Percentiles rank a stretch among this genome's conserved stretches.
Conservation (phyloP, 2,888 invertebrate species). For the Brenthis ino region DNA sequence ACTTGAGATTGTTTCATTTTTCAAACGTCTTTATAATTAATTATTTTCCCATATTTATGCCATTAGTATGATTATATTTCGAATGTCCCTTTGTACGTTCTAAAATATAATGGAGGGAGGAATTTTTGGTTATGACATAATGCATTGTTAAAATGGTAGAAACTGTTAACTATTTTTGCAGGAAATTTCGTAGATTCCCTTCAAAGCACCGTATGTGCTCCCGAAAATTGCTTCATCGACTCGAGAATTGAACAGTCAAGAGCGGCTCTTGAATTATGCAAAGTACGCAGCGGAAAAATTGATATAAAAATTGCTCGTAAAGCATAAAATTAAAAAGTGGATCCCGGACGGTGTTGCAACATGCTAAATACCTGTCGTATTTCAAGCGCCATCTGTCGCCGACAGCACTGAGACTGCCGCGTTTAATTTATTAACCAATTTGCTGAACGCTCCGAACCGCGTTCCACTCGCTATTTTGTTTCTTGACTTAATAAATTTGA, state of each 20-base stretch:
- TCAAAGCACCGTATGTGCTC: conserved; percentile 47
- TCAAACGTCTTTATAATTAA: neutral
- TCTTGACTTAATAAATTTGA: conserved; percentile 77
- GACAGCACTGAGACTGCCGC: conserved; percentile 78
- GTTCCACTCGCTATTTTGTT: conserved; percentile 70
- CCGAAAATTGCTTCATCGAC: conserved; percentile 63
- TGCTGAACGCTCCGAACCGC: conserved; percentile 73
- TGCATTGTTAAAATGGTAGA: neutral
- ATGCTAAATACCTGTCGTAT: conserved; percentile 81
- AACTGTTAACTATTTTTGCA: conserved; percentile 2
- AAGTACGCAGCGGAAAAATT: conserved; percentile 70
- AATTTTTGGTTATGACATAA: neutral
- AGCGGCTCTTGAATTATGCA: conserved; percentile 63
- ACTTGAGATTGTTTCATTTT: conserved; percentile 13
- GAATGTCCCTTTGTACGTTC: no score
- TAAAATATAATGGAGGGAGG: no score
- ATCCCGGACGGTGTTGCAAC: conserved; percentile 77
- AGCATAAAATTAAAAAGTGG: conserved; percentile 79
- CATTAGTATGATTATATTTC: no score
- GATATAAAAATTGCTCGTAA: conserved; percentile 79
- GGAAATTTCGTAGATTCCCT: conserved; percentile 2
- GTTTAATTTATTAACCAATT: conserved; percentile 82
- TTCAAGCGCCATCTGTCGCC: conserved; percentile 79
- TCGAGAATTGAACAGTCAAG: conserved; percentile 58
- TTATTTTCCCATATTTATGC: no score